Evolutionary conservation across 2,113 vertebrate species (phyloP).

Genomic region (Sylvia atricapilla): DNA sequence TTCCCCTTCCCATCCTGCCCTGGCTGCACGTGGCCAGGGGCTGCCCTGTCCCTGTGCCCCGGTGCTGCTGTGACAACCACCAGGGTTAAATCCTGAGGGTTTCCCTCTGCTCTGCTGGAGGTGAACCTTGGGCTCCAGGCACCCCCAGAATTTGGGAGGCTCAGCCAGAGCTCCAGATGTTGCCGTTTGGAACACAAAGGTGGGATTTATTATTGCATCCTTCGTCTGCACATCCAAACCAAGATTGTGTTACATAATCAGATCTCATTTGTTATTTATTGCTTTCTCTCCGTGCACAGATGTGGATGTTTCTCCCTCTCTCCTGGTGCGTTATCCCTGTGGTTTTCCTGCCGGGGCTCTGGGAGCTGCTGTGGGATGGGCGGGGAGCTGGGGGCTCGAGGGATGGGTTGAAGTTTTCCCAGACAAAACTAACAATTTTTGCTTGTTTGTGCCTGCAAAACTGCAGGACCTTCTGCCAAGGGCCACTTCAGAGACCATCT

Average conservation of each 20-base stretch:
- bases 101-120: neutral
- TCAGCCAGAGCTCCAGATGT: neutral
- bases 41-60: neutral
- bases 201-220: neutral
- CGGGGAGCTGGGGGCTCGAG: accelerated
- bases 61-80: accelerated
- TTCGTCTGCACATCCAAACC: neutral
- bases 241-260: neutral
- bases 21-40: accelerated
- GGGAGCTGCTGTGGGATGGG: neutral
- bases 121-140: neutral
- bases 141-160: neutral
- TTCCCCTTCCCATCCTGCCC: too few relatives aligned
- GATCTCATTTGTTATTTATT: constrained; percentile 14
- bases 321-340: neutral
- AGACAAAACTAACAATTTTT: neutral
- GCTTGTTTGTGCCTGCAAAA: neutral
- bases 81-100: too few relatives aligned
- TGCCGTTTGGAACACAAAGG: neutral
- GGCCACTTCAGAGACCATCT: neutral
- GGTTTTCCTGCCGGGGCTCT: neutral
- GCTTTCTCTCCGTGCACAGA: neutral
- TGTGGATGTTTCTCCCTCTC: neutral
- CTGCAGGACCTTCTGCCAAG: neutral
- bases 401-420: neutral